Evolutionary conservation across 1,140 invertebrate genomes (phyloP).

Genomic region (Pararge aegeria): DNA sequence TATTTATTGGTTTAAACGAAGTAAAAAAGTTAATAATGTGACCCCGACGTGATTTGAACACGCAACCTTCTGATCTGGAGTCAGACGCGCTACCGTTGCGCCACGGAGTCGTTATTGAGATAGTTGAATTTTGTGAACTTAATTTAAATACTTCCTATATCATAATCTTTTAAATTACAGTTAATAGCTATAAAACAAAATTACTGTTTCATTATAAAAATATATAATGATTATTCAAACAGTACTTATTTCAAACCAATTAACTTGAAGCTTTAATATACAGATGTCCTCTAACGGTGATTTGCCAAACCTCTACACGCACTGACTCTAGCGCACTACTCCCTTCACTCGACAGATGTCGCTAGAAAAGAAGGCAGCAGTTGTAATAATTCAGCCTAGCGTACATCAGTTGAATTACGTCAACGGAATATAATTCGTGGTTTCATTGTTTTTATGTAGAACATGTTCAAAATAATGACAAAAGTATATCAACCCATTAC

Average conservation of each 20-base stretch:
- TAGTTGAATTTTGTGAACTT: not conserved
- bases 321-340: not conserved
- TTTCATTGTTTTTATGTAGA: too few relatives aligned
- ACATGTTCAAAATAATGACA: too few relatives aligned
- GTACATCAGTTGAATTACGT: too few relatives aligned
- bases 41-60: slow-evolving; percentile 99
- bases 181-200: too few relatives aligned
- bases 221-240: too few relatives aligned
- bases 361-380: not conserved
- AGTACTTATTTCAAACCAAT: too few relatives aligned
- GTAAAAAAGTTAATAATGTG: slow-evolving; percentile 60
- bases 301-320: not conserved
- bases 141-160: not conserved
- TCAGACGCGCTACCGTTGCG: slow-evolving; percentile 99
- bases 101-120: slow-evolving; percentile 86
- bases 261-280: too few relatives aligned
- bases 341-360: not conserved
- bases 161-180: too few relatives aligned
- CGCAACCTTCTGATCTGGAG: slow-evolving; percentile 99
- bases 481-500: too few relatives aligned
- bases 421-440: too few relatives aligned
- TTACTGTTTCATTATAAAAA: too few relatives aligned
- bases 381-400: too few relatives aligned
- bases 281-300: not conserved
- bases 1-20: not conserved